phyloP scores from a whole-genome alignment of 2,797 vertebrate species.

The Thripadectes ignobilis region DNA sequence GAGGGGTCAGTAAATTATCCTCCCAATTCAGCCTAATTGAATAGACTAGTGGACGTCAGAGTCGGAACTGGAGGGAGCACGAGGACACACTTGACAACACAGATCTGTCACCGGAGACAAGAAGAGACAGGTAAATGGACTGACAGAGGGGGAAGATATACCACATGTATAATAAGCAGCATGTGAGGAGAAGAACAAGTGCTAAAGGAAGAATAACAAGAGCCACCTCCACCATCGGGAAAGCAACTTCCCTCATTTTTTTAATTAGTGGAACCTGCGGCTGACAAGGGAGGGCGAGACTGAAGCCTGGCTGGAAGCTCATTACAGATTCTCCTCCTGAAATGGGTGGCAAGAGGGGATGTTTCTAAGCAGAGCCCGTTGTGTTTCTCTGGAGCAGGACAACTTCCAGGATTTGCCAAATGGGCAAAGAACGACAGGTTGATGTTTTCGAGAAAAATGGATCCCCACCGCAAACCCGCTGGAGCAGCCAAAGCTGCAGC shows the following conservation, averaged over 20 bases:
- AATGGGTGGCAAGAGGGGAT: background rate
- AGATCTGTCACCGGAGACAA: background rate
- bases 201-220: background rate
- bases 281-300: slow-evolving; percentile 2
- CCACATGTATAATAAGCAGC: background rate
- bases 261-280: slow-evolving; percentile 20
- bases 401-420: slow-evolving; percentile 8
- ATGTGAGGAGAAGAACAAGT: slow-evolving; percentile 16
- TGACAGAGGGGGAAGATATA: background rate
- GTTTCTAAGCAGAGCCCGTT: background rate
- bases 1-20: slow-evolving; percentile 59
- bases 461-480: background rate
- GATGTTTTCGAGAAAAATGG: background rate
- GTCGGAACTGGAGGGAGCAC: background rate
- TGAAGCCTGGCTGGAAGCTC: background rate
- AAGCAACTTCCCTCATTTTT: slow-evolving; percentile 15
- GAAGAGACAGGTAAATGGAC: slow-evolving; percentile 32
- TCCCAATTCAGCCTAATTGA: slow-evolving; percentile 65
- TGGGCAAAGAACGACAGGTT: background rate
- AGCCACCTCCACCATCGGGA: background rate
- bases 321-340: background rate
- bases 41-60: slow-evolving; percentile 36
- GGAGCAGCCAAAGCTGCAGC: slow-evolving; percentile 1
- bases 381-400: slow-evolving; percentile 11
- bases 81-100: slow-evolving; percentile 35